Evolutionary conservation across 2,888 invertebrate species (phyloP).

Genomic region (Mamestra brassicae): DNA sequence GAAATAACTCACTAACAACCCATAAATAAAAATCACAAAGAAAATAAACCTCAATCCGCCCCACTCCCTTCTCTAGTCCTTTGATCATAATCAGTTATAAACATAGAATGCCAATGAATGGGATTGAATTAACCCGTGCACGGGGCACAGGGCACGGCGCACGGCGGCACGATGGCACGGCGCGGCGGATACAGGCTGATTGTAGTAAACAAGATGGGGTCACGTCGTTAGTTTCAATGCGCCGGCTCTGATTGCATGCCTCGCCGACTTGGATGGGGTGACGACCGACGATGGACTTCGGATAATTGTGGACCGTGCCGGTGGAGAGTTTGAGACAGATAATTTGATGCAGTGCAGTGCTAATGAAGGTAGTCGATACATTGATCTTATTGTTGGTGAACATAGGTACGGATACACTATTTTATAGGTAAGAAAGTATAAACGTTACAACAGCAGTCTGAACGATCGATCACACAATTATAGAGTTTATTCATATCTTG

Average conservation of each 20-base stretch:
- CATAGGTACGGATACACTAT: background rate
- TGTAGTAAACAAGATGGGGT: slow-evolving; percentile 58
- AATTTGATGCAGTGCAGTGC: slow-evolving; percentile 25
- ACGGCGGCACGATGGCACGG: background rate
- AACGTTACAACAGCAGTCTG: too few relatives aligned
- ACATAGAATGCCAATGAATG: slow-evolving; percentile 47
- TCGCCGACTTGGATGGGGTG: slow-evolving; percentile 42
- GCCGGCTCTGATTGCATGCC: slow-evolving; percentile 55
- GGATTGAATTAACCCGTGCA: slow-evolving; percentile 54
- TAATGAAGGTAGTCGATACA: slow-evolving; percentile 8
- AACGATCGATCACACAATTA: too few relatives aligned
- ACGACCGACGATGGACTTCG: slow-evolving; percentile 39
- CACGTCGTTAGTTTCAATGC: slow-evolving; percentile 59
- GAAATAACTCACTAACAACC: background rate
- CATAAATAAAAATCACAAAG: slow-evolving; percentile 5
- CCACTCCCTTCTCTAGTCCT: background rate
- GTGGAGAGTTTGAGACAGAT: slow-evolving; percentile 1
- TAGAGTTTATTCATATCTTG: too few relatives aligned
- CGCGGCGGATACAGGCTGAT: slow-evolving; percentile 40
- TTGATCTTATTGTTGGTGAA: background rate
- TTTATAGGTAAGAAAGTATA: too few relatives aligned
- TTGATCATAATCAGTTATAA: slow-evolving; percentile 60
- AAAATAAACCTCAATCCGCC: background rate
- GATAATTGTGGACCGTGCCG: slow-evolving; percentile 19
- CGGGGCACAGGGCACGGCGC: slow-evolving; percentile 7